Evolutionary conservation across 1,140 invertebrate genomes (phyloP), one percentile per base, ranked within the genome.

Genomic region (Tenebrio molitor): DNA sequence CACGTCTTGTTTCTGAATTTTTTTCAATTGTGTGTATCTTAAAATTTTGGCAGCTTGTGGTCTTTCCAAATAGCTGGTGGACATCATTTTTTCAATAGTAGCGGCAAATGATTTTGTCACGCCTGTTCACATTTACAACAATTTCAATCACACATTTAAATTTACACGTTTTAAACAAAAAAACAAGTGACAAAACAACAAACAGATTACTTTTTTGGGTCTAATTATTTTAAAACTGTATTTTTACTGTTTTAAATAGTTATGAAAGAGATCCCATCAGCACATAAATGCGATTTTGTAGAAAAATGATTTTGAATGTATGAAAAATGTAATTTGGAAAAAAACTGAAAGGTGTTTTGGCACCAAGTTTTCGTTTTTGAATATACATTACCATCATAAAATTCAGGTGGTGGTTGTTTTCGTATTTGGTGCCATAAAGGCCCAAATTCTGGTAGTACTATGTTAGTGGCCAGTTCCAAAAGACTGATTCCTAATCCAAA

Each of bases 401-500:
- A 75, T 15, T 12, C 42, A 14, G 76, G 77, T 33, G 74, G 53
- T n/a, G 44, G 19, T 2, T 65, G 46, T 15, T 84, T 82, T 25
- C 92, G 81, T 2, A 94, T 78, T 44, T 87, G 81, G 75, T 93
- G 91, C 92, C 92, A 94, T 5, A 87, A 82, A 1, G 87, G 84
- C 6, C 91, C 92, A 77, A 89, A 86, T 68, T 84, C 80, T 1
- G 92, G 92, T 36, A 94, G 81, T 73, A 92, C 89, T 53, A 93
- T 84, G 83, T 92, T 90, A 78, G 87, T 88, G 1, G 90, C 88
- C 34, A 94, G 76, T 81, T 94, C 92, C 23, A 94, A 78, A 70
- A 93, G 87, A 8, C 90, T 89, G 72, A 94, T 89, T 3, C 93
- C 93, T 14, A 94, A 79, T 79, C 90, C 91, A 76, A 88, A 91